Percentiles rank a stretch among this genome's conserved stretches.
Evolutionary conservation across 2,888 invertebrate species (phyloP).

Genomic region (Microplitis manilae): DNA sequence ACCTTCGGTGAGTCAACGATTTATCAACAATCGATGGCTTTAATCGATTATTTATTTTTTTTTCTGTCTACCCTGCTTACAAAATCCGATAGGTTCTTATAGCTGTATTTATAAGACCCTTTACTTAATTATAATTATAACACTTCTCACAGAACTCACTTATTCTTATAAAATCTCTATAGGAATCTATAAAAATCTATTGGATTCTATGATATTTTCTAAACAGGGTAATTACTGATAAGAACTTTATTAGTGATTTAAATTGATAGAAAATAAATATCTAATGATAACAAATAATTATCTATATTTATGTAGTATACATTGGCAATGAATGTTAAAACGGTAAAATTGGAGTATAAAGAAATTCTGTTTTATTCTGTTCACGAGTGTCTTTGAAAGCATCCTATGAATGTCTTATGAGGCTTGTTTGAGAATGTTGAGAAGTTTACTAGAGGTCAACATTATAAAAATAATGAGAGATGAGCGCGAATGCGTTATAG

Average conservation of each 20-base stretch:
- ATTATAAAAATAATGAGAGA: constrained; percentile 19
- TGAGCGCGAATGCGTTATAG: constrained; percentile 13
- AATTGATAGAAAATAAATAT: background rate
- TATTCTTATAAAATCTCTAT: too few relatives aligned
- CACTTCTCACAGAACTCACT: too few relatives aligned
- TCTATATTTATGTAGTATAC: background rate
- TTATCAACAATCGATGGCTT: background rate
- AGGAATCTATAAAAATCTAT: too few relatives aligned
- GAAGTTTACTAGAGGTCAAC: constrained; percentile 5
- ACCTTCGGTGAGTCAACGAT: constrained; percentile 67
- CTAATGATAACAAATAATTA: background rate
- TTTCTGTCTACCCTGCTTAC: background rate
- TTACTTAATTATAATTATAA: too few relatives aligned
- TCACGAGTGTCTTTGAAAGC: constrained; percentile 55
- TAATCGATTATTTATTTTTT: background rate
- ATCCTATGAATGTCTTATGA: constrained; percentile 58
- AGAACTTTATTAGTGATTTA: background rate
- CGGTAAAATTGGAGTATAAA: constrained; percentile 36
- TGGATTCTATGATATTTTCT: too few relatives aligned
- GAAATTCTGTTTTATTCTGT: constrained; percentile 52
- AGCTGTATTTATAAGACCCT: too few relatives aligned
- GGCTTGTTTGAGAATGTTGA: constrained; percentile 45
- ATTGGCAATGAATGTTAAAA: background rate
- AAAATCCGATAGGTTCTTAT: too few relatives aligned
- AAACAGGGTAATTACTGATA: background rate